Base-by-base conservation (phyloP, 2,888 invertebrate species). In the Drosophila gaucha region DNA sequence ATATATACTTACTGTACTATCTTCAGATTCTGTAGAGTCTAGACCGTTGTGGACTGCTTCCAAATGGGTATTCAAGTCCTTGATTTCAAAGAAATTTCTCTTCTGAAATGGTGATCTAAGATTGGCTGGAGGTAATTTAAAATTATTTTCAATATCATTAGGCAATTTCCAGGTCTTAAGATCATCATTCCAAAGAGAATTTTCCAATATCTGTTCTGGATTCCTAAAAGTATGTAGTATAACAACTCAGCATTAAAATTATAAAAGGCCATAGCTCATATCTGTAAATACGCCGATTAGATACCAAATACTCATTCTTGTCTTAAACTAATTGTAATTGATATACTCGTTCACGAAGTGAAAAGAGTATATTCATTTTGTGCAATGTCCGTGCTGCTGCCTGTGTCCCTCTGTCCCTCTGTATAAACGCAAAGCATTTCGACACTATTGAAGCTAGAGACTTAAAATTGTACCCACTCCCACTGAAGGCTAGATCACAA, bases 101-200 rank as follows among this genome's bases (percentile, higher is more conserved):
- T 39, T 63, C 0, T 66, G 59, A 51, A 63, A 38, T 24, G 18
- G 44, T 6, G 46, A 41, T 36, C 38, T 52, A 1, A 64, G 51
- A 41, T 70, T 50, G 0, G 95, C 94, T 18, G 94, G 94, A 6
- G 96, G 96, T 50, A 96, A 91, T 86, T 94, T 94, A 0, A 95
- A 95, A 65, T 94, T 93, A 30, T 93, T 93, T 38, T 94, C 92
- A 6, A 93, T 90, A 50, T 95, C 88, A 66, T 95, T 95, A 0
- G 96, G 96, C 55, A 97, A 89, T 83, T 93, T 93, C 94, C 95
- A 96, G 52, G 93, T 92, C 80, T 95, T 94, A 2, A 93, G 91
- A 59, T 96, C 96, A 63, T 96, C 96, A 85, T 95, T 94, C 96
- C 96, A 97, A 41, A 93, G 88, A 0, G 95, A 94, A 67, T 94